Evolutionary conservation across 2,888 invertebrate genomes (phyloP).

Genomic region (Mayetiola destructor): DNA sequence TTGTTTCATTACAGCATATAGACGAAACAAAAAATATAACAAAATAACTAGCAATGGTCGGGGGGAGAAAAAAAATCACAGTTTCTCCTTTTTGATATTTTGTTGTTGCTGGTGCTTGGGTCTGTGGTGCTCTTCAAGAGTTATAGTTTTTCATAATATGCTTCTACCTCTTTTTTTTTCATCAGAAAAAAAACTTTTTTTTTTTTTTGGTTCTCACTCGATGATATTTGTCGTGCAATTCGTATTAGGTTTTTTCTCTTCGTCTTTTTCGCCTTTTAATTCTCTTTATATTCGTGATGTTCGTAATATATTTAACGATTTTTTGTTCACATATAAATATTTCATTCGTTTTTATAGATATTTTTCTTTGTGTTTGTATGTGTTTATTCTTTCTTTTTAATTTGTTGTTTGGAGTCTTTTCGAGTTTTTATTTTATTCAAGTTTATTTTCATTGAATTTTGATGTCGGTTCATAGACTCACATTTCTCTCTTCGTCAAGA

Average conservation of each 20-base stretch:
- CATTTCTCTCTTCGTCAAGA: neutral
- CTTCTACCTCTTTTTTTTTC: neutral
- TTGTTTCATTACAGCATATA: neutral
- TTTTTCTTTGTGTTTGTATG: no score
- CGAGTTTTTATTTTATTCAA: no score
- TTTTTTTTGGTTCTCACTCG: neutral
- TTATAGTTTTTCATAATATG: neutral
- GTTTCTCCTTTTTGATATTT: neutral
- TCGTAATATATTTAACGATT: no score
- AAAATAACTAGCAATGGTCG: neutral
- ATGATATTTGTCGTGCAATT: conserved; percentile 9
- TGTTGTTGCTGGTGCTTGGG: neutral
- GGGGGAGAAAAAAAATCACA: neutral
- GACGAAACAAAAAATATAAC: neutral
- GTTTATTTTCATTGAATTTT: conserved; percentile 7
- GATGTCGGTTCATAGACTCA: no score
- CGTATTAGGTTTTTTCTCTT: neutral
- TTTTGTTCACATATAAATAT: no score
- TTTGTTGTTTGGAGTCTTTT: neutral
- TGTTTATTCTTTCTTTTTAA: neutral
- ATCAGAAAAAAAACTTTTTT: no score
- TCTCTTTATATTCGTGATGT: no score
- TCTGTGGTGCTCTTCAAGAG: neutral
- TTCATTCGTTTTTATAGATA: no score
- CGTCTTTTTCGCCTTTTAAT: neutral